These are phyloP conservation scores for Meloidogyne floridensis DNA, from an alignment of 1,140 invertebrate species.

Conservation along the genomic window DNA sequence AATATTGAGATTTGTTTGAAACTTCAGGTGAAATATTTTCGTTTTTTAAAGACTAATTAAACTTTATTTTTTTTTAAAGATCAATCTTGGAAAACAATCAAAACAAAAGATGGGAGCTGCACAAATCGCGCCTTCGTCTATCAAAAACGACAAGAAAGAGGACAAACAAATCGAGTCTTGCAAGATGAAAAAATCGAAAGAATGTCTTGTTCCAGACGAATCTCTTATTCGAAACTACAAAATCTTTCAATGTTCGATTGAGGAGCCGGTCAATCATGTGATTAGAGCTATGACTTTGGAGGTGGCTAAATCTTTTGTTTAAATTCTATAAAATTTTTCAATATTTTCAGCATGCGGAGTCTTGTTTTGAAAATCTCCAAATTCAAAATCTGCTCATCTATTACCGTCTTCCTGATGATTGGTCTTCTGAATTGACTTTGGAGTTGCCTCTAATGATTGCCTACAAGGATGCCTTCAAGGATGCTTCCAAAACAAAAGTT, in stretches of 20 bases:
- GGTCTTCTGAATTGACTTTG: background rate
- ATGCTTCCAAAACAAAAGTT: background rate
- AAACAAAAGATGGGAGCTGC: background rate
- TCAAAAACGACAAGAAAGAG: background rate
- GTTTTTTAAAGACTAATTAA: background rate
- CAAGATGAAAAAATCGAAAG: background rate
- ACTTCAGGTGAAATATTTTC: background rate
- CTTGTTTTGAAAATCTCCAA: background rate
- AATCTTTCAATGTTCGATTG: background rate
- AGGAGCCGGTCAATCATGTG: background rate
- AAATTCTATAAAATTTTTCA: background rate
- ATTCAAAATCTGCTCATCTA: background rate
- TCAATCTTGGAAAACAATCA: background rate
- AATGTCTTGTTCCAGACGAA: background rate
- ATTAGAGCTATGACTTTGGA: background rate
- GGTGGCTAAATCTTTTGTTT: background rate
- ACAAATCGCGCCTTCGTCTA: background rate
- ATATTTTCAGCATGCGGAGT: background rate
- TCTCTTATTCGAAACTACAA: background rate
- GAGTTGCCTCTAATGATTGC: background rate
- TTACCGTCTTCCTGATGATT: background rate
- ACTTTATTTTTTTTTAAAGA: background rate
- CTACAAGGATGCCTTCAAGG: background rate
- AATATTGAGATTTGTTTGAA: slow-evolving; percentile 1
- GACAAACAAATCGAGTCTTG: background rate